Evolutionary conservation across 2,797 vertebrate genomes (phyloP).

Genomic region (Pipistrellus kuhlii): DNA sequence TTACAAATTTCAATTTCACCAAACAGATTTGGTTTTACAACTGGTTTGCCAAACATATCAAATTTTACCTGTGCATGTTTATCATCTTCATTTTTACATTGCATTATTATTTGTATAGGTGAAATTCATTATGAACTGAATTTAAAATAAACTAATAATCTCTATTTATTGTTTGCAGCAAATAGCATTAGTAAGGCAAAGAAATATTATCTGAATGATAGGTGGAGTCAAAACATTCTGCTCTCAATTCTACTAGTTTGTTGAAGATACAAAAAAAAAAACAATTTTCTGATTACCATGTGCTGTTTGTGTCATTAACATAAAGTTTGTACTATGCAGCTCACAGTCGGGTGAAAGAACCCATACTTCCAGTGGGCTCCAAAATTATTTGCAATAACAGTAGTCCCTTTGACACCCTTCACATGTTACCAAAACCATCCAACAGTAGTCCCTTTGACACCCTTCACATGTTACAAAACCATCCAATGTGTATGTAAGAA

Average conservation of each 20-base stretch:
- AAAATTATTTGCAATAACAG: constrained; percentile 9
- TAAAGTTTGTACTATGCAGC: neutral
- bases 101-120: constrained; percentile 11
- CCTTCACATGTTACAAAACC: neutral
- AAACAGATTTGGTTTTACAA: constrained; percentile 30
- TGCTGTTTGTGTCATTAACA: neutral
- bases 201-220: constrained; percentile 26
- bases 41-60: neutral
- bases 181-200: constrained; percentile 30
- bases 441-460: neutral
- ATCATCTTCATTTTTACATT: constrained; percentile 32
- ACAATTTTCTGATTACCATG: neutral
- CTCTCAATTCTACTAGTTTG: neutral
- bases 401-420: neutral
- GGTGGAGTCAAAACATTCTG: neutral
- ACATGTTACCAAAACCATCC: neutral
- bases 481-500: too few species aligned
- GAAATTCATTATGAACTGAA: constrained; percentile 35
- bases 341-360: neutral
- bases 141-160: constrained; percentile 44
- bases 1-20: constrained; percentile 25
- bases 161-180: neutral
- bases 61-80: constrained; percentile 9
- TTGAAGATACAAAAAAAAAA: constrained; percentile 42
- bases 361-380: neutral